Evolutionary conservation across 2,113 vertebrate genomes (phyloP).

Genomic region (Camelus bactrianus): DNA sequence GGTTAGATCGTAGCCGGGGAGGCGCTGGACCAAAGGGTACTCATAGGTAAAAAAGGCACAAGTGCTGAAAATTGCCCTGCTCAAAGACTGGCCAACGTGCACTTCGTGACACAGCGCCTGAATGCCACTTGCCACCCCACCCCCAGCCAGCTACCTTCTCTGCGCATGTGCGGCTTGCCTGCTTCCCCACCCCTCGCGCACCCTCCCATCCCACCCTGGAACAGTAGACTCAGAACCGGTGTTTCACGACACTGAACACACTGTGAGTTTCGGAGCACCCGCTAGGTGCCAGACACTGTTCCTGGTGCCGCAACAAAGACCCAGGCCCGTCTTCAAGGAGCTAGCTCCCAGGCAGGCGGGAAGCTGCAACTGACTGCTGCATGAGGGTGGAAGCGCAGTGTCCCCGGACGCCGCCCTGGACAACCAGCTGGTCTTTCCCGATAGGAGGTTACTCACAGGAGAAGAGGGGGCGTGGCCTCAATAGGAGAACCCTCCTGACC

Average conservation of each 20-base stretch:
- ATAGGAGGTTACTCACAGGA: background rate
- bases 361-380: too few relatives aligned
- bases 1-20: background rate
- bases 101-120: background rate
- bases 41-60: background rate
- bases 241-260: too few relatives aligned
- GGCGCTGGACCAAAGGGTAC: background rate
- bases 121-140: fast-evolving
- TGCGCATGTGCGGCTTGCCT: fast-evolving
- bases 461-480: background rate
- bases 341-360: fast-evolving
- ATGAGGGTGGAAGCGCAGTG: background rate
- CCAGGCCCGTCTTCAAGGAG: background rate
- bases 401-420: background rate
- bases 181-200: background rate
- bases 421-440: background rate
- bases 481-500: background rate
- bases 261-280: fast-evolving
- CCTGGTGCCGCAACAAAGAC: background rate
- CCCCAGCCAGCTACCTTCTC: background rate
- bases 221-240: background rate
- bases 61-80: background rate
- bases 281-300: too few relatives aligned
- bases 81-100: background rate
- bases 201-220: background rate